Evolutionary conservation across 2,888 invertebrate genomes (phyloP), one percentile per base, ranked within the genome.

Genomic region (Pterobdella sp.): DNA sequence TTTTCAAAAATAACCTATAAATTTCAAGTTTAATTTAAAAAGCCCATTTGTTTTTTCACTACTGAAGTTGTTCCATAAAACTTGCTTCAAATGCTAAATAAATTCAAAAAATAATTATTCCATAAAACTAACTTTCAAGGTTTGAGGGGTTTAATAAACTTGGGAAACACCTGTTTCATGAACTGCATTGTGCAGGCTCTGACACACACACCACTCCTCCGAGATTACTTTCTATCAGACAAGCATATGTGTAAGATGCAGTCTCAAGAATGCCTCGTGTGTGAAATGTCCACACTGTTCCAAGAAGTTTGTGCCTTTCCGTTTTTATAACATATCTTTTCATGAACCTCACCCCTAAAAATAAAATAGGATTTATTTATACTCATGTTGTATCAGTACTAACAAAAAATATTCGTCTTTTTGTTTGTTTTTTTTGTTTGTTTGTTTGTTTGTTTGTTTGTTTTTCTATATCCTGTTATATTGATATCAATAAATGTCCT

Each of bases 141-240:
- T 56, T 86, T 98, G 74, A 87, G 97, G 73, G 97, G 97, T 0
- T 86, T 98, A 73, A 90, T 95, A 80, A 98, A 98, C 85, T 87
- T 98, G 76, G 97, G 97, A 49, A 91, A 94, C 78, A 97, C 97
- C 1, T 98, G 97, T 85, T 98, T 95, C 83, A 94, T 98, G 93
- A 97, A 95, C 85, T 94, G 94, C 82, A 94, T 97, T 79, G 90
- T 97, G 14, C 93, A 94, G 87, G 92, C 94, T 0, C 84, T 98
- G 78, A 93, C 94, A 78, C 96, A 97, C 84, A 96, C 95, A 1
- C 95, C 96, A 0, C 85, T 96, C 56, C 86, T 98, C 72, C 87
- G 96, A 76, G 95, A 97, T 83, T 97, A 93, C 85, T 96, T 98
- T 84, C 87, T 98, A 14, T 72, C 77, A 2, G 77, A 96, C 84